These are phyloP conservation scores for Patella pellucida DNA, from an alignment of 2,888 invertebrate species.

Conservation along the genomic window DNA sequence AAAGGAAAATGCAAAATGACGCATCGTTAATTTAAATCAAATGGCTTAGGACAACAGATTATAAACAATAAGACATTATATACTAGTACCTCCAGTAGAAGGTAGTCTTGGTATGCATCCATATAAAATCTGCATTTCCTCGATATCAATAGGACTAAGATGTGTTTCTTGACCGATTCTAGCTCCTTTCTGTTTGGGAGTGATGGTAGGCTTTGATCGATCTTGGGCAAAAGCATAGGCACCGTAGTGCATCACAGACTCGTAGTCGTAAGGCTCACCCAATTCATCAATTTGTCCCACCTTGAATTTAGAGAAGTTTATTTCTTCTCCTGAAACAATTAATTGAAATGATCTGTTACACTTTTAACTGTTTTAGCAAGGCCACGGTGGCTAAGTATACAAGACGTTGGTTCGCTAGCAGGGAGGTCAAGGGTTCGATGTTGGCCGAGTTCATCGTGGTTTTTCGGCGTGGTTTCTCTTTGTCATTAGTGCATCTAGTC, in stretches of 20 bases:
- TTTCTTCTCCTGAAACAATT: conserved; percentile 43
- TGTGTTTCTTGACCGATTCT: conserved; percentile 75
- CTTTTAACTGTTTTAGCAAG: not conserved
- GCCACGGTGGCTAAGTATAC: too few relatives aligned
- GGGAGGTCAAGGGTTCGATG: too few relatives aligned
- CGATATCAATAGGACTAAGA: conserved; percentile 68
- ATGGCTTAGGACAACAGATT: too few relatives aligned
- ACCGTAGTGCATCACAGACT: conserved; percentile 85
- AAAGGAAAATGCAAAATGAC: too few relatives aligned
- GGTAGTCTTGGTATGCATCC: conserved; percentile 51
- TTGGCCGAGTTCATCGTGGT: too few relatives aligned
- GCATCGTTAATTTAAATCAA: too few relatives aligned
- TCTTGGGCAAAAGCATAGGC: conserved; percentile 73
- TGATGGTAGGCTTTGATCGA: conserved; percentile 72
- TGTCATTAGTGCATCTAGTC: too few relatives aligned
- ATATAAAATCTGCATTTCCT: conserved; percentile 70
- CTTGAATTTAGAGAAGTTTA: conserved; percentile 51
- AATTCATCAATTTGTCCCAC: conserved; percentile 42
- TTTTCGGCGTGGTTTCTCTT: too few relatives aligned
- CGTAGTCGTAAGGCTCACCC: conserved; percentile 79
- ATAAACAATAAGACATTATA: too few relatives aligned
- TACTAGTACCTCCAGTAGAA: conserved; percentile 4
- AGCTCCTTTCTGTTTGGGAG: conserved; percentile 70
- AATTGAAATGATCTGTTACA: not conserved
- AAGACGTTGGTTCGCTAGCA: too few relatives aligned